phyloP scores from a whole-genome alignment of 2,888 invertebrate genomes.

The Nemurella pictetii region DNA sequence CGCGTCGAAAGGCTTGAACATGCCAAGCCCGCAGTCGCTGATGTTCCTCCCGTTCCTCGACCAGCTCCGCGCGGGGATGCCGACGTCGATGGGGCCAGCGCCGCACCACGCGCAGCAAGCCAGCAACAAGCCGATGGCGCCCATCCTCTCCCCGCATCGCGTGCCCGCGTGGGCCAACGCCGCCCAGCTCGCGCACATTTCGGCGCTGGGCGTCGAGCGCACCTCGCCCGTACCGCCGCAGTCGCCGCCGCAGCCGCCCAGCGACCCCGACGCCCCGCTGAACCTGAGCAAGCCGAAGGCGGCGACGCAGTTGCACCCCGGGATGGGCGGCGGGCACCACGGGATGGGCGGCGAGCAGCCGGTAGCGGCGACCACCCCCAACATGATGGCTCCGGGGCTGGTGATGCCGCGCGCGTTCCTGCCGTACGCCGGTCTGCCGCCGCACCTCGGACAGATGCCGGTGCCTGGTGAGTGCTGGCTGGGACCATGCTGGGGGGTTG shows the following conservation, averaged over 20 bases:
- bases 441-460: slow-evolving; percentile 57
- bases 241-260: slow-evolving; percentile 35
- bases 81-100: slow-evolving; percentile 46
- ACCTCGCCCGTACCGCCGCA: slow-evolving; percentile 46
- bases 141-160: slow-evolving; percentile 50
- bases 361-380: slow-evolving; percentile 60
- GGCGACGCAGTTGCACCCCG: slow-evolving; percentile 44
- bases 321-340: slow-evolving; percentile 49
- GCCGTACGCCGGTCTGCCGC: slow-evolving; percentile 64
- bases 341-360: slow-evolving; percentile 47
- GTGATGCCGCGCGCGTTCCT: slow-evolving; percentile 64
- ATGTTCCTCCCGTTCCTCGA: slow-evolving; percentile 73
- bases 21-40: slow-evolving; percentile 65
- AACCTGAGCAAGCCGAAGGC: slow-evolving; percentile 86
- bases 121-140: slow-evolving; percentile 37
- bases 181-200: slow-evolving; percentile 72
- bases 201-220: slow-evolving; percentile 53
- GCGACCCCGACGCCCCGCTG: slow-evolving; percentile 79
- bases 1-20: slow-evolving; percentile 56
- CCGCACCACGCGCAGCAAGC: slow-evolving; percentile 51
- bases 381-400: slow-evolving; percentile 61
- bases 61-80: slow-evolving; percentile 55
- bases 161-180: slow-evolving; percentile 68
- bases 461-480: slow-evolving; percentile 47
- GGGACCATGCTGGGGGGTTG: too few species aligned